Evolutionary conservation across 2,888 invertebrate genomes (phyloP), one percentile per base, ranked within the genome.

Genomic region (Mystacides longicornis): DNA sequence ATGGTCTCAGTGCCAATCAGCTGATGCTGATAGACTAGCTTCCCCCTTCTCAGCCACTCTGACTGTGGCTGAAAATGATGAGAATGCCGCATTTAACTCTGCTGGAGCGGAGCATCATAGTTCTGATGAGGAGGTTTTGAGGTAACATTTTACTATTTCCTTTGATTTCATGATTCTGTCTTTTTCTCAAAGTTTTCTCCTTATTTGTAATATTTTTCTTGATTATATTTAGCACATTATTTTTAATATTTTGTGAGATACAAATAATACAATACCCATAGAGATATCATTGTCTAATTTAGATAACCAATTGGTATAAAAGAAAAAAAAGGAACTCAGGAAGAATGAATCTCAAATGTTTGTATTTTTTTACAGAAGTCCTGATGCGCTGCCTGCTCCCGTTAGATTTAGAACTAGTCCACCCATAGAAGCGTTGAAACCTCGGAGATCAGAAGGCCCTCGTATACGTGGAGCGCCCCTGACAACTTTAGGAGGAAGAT

Each of bases 321-420:
- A n/a, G n/a, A n/a, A n/a, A n/a, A n/a, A n/a, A n/a, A n/a, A n/a
- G n/a, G n/a, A n/a, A n/a, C n/a, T n/a, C n/a, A n/a, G n/a, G n/a
- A n/a, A n/a, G n/a, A n/a, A n/a, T n/a, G n/a, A n/a, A n/a, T n/a
- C n/a, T n/a, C n/a, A n/a, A n/a, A n/a, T n/a, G n/a, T n/a, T n/a
- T n/a, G n/a, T n/a, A n/a, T n/a, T n/a, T 37, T 37, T 14, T 37
- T 23, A 42, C 5, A 23, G 57, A 7, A 55, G 57, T 9, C 65
- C 68, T 46, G 69, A 68, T 57, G 65, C 67, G 16, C 80, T 86
- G 77, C 82, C 87, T 67, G 85, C 88, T 43, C 93, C 93, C 62
- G 89, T 93, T 65, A 85, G 91, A 74, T 93, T 93, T 77, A 85
- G 93, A 68, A 89, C 93, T 66, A 91, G 92, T 65, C 93, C 94